These are phyloP conservation scores for Micromesistius poutassou DNA, from an alignment of 2,797 vertebrate species.

Conservation along the genomic window DNA sequence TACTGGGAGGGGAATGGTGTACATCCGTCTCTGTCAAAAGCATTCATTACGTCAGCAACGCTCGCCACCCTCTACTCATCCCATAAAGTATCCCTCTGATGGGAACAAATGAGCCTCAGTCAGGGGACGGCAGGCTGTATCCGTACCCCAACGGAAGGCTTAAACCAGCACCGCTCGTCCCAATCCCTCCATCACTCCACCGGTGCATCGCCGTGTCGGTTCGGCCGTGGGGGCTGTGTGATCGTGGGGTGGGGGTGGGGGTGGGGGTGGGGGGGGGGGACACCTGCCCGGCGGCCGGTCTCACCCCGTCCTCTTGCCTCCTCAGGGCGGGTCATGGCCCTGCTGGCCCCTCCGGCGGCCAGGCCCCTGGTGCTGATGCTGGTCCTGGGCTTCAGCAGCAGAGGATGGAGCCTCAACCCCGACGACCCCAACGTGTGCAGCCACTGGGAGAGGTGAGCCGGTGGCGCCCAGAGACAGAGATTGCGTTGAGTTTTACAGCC, in stretches of 20 bases:
- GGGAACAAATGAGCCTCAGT: not conserved
- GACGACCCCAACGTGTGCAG: slow-evolving; percentile 98
- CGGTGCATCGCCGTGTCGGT: not conserved
- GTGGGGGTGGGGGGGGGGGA: not conserved
- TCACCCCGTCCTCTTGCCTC: slow-evolving; percentile 23
- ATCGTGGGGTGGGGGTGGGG: not conserved
- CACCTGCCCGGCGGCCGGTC: not conserved
- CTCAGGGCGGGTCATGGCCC: slow-evolving; percentile 74
- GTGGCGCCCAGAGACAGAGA: not conserved
- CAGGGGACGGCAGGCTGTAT: not conserved
- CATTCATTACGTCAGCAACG: slow-evolving; percentile 41
- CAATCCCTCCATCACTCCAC: not conserved
- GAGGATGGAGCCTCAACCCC: slow-evolving; percentile 81
- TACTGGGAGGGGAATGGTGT: not conserved
- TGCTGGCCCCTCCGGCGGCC: slow-evolving; percentile 56
- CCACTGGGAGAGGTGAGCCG: slow-evolving; percentile 85
- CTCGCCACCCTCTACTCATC: slow-evolving; percentile 46
- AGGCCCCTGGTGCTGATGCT: slow-evolving; percentile 63
- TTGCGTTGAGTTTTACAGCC: no score
- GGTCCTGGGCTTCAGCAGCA: slow-evolving; percentile 66
- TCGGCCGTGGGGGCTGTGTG: no score
- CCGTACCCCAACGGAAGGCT: not conserved
- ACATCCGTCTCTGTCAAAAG: slow-evolving; percentile 62
- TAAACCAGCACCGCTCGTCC: not conserved
- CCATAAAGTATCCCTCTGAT: slow-evolving; percentile 59